These are phyloP conservation scores for Pseudomugil tenellus DNA, from an alignment of 2,797 vertebrate genomes.

Conservation along the genomic window DNA sequence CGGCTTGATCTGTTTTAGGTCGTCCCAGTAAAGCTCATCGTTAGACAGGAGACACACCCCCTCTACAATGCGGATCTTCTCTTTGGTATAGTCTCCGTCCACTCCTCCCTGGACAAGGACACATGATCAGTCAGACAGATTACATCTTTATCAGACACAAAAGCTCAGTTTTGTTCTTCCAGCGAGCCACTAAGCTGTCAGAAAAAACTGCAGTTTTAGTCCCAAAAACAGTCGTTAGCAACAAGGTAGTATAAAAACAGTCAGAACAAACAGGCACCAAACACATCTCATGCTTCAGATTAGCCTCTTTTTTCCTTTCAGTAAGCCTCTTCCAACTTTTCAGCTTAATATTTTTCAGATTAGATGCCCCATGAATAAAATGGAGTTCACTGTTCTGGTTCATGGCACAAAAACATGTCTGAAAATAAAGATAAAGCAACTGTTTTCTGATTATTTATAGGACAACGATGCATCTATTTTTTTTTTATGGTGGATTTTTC, in stretches of 20 bases:
- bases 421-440: too few relatives aligned
- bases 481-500: too few relatives aligned
- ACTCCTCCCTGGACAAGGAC: slow-evolving; percentile 78
- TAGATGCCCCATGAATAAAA: slow-evolving; percentile 10
- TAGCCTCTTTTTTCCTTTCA: neutral
- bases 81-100: slow-evolving; percentile 93
- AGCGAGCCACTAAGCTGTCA: neutral
- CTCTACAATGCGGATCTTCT: slow-evolving; percentile 98
- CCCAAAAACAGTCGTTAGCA: neutral
- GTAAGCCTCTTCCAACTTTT: neutral
- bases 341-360: slow-evolving; percentile 26
- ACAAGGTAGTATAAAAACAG: slow-evolving; percentile 39
- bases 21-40: slow-evolving; percentile 95
- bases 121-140: neutral
- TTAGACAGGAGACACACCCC: slow-evolving; percentile 94
- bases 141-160: neutral
- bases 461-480: too few relatives aligned
- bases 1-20: slow-evolving; percentile 94
- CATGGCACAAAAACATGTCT: too few relatives aligned
- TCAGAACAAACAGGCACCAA: slow-evolving; percentile 39
- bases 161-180: neutral
- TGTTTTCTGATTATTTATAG: too few relatives aligned
- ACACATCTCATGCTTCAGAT: slow-evolving; percentile 43
- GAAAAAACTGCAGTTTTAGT: neutral
- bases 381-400: too few relatives aligned